phyloP scores from a whole-genome alignment of 2,797 vertebrate species.

The Cyprinodon diabolis region DNA sequence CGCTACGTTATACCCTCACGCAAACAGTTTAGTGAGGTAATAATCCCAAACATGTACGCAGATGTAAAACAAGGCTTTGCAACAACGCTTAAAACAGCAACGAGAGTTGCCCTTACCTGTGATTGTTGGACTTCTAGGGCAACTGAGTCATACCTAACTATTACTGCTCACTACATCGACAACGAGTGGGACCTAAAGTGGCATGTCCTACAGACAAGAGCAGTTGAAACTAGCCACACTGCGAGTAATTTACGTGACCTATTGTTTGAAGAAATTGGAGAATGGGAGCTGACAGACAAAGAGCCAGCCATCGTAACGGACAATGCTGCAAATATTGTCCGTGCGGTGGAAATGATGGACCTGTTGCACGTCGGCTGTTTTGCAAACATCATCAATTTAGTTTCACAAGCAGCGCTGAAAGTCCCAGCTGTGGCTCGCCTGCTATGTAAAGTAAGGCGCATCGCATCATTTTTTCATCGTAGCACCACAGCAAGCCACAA shows the following conservation, averaged over 20 bases:
- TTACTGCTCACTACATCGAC: no score
- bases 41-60: no score
- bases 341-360: background rate
- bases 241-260: background rate
- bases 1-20: no score
- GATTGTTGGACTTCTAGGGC: no score
- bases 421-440: background rate
- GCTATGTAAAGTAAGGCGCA: background rate
- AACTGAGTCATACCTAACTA: no score
- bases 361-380: no score
- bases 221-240: background rate
- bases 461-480: background rate
- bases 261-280: background rate
- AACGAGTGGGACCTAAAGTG: no score
- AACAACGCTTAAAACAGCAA: no score
- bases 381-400: background rate
- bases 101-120: no score
- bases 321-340: background rate
- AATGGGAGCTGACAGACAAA: background rate
- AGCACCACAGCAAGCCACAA: background rate
- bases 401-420: background rate
- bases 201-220: background rate
- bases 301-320: background rate
- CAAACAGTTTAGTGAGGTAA: no score
- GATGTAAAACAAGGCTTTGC: no score